phyloP scores from a whole-genome alignment of 2,888 invertebrate species.

The Tetragnatha montana region DNA sequence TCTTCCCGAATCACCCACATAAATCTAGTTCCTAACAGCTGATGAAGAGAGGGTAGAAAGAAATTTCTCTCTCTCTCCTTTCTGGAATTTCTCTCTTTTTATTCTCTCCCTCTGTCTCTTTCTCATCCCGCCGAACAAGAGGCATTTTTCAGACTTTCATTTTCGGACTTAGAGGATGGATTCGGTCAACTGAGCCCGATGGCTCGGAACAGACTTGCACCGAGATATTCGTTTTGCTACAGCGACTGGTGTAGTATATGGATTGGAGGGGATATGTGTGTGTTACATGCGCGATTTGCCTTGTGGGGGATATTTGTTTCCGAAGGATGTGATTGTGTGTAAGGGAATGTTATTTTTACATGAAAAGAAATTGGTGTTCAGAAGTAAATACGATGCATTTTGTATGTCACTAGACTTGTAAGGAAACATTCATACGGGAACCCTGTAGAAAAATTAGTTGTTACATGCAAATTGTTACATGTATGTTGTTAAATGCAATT shows the following conservation, averaged over 20 bases:
- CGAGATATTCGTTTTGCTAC: no score
- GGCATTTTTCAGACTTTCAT: constrained; percentile 71
- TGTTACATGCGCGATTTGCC: constrained; percentile 27
- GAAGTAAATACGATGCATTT: no score
- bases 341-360: no score
- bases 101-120: constrained; percentile 10
- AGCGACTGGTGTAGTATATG: no score
- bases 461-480: no score
- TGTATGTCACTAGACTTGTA: no score
- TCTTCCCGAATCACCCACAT: constrained; percentile 69
- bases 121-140: constrained; percentile 60
- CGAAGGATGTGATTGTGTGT: neutral
- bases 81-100: constrained; percentile 48
- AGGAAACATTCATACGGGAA: no score
- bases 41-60: constrained; percentile 62
- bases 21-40: constrained; percentile 70
- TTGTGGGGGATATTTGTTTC: neutral
- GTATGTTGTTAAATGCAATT: no score
- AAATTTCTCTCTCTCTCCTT: constrained; percentile 46
- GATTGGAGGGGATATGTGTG: neutral
- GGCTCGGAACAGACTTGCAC: constrained; percentile 44
- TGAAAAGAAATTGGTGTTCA: no score
- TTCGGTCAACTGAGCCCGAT: constrained; percentile 67
- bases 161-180: constrained; percentile 57
- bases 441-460: no score